Evolutionary conservation across 2,113 vertebrate genomes (phyloP), one percentile per base, ranked within the genome.

Genomic region (Pteronura brasiliensis): DNA sequence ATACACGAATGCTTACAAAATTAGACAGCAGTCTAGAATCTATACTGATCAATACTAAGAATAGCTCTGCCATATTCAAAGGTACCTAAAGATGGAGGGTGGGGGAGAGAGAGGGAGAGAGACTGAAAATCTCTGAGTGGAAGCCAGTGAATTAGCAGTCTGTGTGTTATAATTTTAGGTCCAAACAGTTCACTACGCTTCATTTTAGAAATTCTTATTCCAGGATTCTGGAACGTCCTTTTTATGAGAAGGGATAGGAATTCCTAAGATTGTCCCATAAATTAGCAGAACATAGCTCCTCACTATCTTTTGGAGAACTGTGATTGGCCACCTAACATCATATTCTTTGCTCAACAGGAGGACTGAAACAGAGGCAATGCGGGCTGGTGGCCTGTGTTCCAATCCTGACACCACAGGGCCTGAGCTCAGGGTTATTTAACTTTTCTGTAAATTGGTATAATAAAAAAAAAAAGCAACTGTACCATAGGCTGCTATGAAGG

Each of bases 1-100:
- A 96, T 72, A 96, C 87, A 95, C 15, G 59, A 91, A 97, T 36
- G 61, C 95, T 97, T 93, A 97, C 52, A 42, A 95, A 97, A 98
- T 95, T 95, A 97, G 94, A 94, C 72, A 90, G 83, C 87, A 98
- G 95, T 97, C 98, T 96, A 97, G 91, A 95, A 92, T 95, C 71
- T 88, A 77, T 3, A 96, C 69, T 96, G 80, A 97, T 92, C 49
- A 25, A 44, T 72, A 96, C 82, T 29, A 96, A 97, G 87, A 98
- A 63, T 17, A 87, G 44, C 80, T 92, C 71, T 77, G 88, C 76
- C 83, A 88, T 81, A 57, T 88, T 97, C 72, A 96, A 88, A 87
- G 83, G 84, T 93, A 93, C n/a, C 74, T 90, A 79, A 39, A 79
- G 61, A 97, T 47, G 55, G 77, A 42, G 55, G 42, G 23, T 3